Conservation (phyloP, 2,797 vertebrate genomes). For the Hemitrygon akajei region DNA sequence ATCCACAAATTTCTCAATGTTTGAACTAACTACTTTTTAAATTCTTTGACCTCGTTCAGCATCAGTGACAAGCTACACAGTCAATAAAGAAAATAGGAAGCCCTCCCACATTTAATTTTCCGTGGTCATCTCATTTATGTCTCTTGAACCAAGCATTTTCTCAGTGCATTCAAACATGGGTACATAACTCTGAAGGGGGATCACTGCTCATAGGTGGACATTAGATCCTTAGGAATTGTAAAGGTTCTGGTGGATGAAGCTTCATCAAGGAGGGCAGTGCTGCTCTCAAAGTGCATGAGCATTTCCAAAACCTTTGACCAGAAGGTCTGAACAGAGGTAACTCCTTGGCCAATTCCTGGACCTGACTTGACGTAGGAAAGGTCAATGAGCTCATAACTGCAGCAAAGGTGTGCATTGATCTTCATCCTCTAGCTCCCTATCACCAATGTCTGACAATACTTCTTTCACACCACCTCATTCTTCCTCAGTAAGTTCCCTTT, state of each 20-base stretch:
- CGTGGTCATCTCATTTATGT: not conserved
- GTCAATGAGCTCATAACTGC: not conserved
- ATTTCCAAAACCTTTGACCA: not conserved
- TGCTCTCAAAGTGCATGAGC: not conserved
- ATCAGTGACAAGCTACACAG: not conserved
- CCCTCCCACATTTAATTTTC: not conserved
- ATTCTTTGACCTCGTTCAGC: not conserved
- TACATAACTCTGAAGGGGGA: too few species aligned
- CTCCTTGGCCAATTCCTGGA: not conserved
- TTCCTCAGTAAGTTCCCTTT: not conserved
- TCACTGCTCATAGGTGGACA: not conserved
- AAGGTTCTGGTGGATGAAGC: not conserved
- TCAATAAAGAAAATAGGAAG: not conserved
- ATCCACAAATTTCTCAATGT: not conserved
- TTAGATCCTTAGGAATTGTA: not conserved
- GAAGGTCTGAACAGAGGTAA: not conserved
- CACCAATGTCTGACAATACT: not conserved
- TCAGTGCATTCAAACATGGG: not conserved
- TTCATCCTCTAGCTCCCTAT: not conserved
- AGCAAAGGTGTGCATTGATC: not conserved
- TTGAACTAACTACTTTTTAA: too few species aligned
- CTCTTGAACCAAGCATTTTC: not conserved
- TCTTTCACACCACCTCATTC: too few species aligned
- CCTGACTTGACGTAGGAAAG: not conserved
- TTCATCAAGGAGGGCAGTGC: not conserved